Base-by-base conservation (phyloP, 2,113 vertebrate genomes). In the Varanus salvator region DNA sequence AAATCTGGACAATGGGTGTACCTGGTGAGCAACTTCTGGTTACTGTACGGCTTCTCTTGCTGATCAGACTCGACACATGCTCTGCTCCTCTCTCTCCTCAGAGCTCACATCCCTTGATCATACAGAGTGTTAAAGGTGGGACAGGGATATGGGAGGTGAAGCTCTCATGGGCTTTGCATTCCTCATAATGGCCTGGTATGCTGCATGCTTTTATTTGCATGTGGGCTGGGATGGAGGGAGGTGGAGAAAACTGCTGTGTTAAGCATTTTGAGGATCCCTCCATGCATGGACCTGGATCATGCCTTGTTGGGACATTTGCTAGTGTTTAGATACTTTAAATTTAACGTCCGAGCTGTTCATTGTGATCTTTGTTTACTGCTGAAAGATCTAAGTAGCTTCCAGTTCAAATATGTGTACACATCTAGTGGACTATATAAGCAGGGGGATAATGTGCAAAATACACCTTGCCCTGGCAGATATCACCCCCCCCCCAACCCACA, bases 1-100 rank as follows among this genome's bases (percentile, higher is more conserved):
- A 76, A 75, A 14, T 2, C 31, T 86, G 7, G 44, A 9, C 23
- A 9, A 44, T 86, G 6, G 21, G 57, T 69, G 27, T 0, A 82
- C 52, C 0, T 74, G 90, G 3, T 87, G 27, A 84, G 84, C 72
- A 78, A 3, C 52, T 88, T 25, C 19, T 92, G 88, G 90, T 52
- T 84, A 64, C 9, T 88, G 0, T 8, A 60, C 87, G 77, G 78
- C 90, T 95, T 90, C 91, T 86, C 80, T 94, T 82, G 54, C 90
- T 89, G 86, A 83, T 92, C 92, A 69, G 86, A 68, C 87, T 85
- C 90, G 77, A 27, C 21, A 29, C 4, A 29, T 31, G 14, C 2
- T 4, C 25, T 21, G 25, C 77, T 15, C 77, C 48, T 15, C 9
- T 78, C 12, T 27, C 75, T 19, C 19, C 34, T 48, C n/a, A 29